phyloP scores from a whole-genome alignment of 2,797 vertebrate species.

The Sebastolobus altivelis region DNA sequence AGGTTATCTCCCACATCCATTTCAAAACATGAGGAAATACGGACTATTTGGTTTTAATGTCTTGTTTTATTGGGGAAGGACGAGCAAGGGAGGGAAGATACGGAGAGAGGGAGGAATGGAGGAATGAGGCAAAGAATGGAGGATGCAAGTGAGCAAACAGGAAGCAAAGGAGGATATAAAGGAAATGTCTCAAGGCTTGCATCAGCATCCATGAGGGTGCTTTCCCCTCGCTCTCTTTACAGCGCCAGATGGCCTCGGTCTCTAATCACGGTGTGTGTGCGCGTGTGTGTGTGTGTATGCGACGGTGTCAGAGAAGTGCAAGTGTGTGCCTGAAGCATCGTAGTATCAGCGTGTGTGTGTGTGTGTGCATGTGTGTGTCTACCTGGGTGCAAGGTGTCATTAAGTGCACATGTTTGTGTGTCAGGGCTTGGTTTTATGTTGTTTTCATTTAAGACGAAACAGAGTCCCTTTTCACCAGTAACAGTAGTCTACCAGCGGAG shows the following conservation, averaged over 20 bases:
- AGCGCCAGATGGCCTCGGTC: conserved; percentile 77
- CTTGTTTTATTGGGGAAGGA: conserved; percentile 45
- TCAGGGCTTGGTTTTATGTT: conserved; percentile 35
- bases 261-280: conserved; percentile 73
- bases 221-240: conserved; percentile 67
- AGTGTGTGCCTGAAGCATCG: conserved; percentile 31
- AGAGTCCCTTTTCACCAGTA: conserved; percentile 9
- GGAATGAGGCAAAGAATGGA: conserved; percentile 12
- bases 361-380: conserved; percentile 15
- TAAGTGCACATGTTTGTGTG: conserved; percentile 25
- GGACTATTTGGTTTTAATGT: conserved; percentile 57
- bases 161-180: conserved; percentile 57
- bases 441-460: conserved; percentile 35
- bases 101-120: conserved; percentile 1
- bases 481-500: background rate
- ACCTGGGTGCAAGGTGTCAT: conserved; percentile 35
- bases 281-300: conserved; percentile 4
- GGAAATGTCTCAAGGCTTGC: conserved; percentile 75
- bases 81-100: conserved; percentile 21
- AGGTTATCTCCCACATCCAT: conserved; percentile 55
- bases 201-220: conserved; percentile 75
- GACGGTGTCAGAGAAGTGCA: conserved; percentile 21
- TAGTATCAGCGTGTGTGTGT: conserved; percentile 1
- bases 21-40: conserved; percentile 60
- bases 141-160: conserved; percentile 32